Percentiles rank a stretch among this genome's conserved stretches.
Evolutionary conservation across 2,888 invertebrate genomes (phyloP).

Genomic region (Harpagoxenus sublaevis): DNA sequence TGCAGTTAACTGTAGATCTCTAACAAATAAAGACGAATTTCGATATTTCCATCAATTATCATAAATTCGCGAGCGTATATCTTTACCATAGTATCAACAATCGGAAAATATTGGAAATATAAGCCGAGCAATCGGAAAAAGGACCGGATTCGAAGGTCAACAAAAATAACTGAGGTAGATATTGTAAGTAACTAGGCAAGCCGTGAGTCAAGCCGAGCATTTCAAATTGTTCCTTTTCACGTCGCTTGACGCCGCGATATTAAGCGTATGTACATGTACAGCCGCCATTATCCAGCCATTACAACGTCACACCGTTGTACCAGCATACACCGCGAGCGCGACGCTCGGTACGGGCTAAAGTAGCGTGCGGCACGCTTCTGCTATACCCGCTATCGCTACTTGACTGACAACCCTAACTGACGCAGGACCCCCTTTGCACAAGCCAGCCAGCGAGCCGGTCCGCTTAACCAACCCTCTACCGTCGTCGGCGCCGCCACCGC

Average conservation of each 20-base stretch:
- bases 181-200: slow-evolving; percentile 50
- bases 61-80: background rate
- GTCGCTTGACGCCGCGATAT: slow-evolving; percentile 75
- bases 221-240: slow-evolving; percentile 74
- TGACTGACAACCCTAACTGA: slow-evolving; percentile 80
- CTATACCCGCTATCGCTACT: slow-evolving; percentile 71
- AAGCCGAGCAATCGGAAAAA: background rate
- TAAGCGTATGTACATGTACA: slow-evolving; percentile 70
- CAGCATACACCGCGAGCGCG: slow-evolving; percentile 51
- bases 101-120: slow-evolving; percentile 10
- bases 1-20: background rate
- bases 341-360: slow-evolving; percentile 56
- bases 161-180: slow-evolving; percentile 11
- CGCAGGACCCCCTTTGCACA: slow-evolving; percentile 56
- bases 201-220: slow-evolving; percentile 57
- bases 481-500: background rate
- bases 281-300: slow-evolving; percentile 78
- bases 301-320: slow-evolving; percentile 75
- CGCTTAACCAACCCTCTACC: slow-evolving; percentile 28
- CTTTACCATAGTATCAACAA: background rate
- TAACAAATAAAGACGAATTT: background rate
- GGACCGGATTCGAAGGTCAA: background rate
- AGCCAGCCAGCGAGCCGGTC: slow-evolving; percentile 24
- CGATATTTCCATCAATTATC: background rate
- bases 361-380: slow-evolving; percentile 80